Evolutionary conservation across 1,140 invertebrate genomes (phyloP).

Genomic region (Drosophila sturtevanti): DNA sequence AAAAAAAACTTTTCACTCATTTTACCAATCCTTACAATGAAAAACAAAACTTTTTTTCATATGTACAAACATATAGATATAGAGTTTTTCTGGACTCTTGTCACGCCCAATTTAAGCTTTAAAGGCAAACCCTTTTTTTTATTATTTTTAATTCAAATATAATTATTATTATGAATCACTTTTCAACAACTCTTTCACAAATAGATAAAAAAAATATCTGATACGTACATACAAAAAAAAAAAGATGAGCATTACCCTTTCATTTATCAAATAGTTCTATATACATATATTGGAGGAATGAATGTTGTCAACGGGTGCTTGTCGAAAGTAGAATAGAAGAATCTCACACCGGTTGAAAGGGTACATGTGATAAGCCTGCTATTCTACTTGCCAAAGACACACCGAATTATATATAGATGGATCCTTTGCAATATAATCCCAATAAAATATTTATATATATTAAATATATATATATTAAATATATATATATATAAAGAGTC

Average conservation of each 20-base stretch:
- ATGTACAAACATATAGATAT: not conserved
- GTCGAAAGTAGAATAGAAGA: slow-evolving; percentile 81
- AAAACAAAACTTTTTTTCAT: too few relatives aligned
- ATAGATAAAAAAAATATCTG: not conserved
- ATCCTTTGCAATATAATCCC: slow-evolving; percentile 2
- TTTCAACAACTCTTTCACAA: not conserved
- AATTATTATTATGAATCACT: slow-evolving; percentile 1
- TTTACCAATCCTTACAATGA: not conserved
- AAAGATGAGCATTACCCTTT: slow-evolving; percentile 1
- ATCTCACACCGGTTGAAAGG: slow-evolving; percentile 65
- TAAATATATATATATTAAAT: not conserved
- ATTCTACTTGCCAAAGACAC: slow-evolving; percentile 76
- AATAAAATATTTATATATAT: slow-evolving; percentile 8
- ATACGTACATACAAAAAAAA: not conserved
- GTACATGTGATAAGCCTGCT: slow-evolving; percentile 78
- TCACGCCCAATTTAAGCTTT: not conserved
- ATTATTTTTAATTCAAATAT: not conserved
- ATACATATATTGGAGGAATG: not conserved
- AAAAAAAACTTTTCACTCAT: not conserved
- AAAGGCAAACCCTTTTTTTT: not conserved
- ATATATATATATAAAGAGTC: not conserved
- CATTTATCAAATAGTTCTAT: not conserved
- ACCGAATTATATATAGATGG: slow-evolving; percentile 27
- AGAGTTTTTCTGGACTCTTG: not conserved
- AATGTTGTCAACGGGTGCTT: slow-evolving; percentile 59